A percentile compares a stretch with the other conserved stretches of the same genome.
Conservation (phyloP, 1,140 invertebrate species). For the Hirudo medicinalis region DNA sequence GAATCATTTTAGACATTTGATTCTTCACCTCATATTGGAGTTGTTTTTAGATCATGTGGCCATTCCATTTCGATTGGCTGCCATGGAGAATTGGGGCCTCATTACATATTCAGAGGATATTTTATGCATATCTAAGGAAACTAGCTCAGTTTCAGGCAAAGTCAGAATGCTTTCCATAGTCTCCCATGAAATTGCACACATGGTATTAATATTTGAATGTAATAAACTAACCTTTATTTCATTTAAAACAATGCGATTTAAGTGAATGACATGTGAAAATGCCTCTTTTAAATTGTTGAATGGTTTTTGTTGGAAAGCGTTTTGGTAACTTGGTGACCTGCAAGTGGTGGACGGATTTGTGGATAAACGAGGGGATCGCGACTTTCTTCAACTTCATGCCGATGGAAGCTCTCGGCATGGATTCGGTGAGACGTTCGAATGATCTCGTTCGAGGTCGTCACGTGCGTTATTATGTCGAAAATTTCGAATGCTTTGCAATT, state of each 20-base stretch:
- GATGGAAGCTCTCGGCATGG: neutral
- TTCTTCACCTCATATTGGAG: too few species aligned
- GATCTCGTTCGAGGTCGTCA: too few species aligned
- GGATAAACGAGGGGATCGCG: constrained; percentile 14
- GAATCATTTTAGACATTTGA: too few species aligned
- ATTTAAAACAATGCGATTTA: neutral
- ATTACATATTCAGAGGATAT: constrained; percentile 16
- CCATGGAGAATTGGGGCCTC: constrained; percentile 19
- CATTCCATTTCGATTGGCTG: constrained; percentile 2
- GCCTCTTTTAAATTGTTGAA: too few species aligned
- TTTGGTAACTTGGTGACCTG: constrained; percentile 25
- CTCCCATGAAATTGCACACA: constrained; percentile 18
- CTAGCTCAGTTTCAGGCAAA: neutral
- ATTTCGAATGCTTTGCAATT: too few species aligned
- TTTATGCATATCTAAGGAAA: neutral
- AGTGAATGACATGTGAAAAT: too few species aligned
- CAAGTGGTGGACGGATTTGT: constrained; percentile 18
- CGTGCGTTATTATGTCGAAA: too few species aligned
- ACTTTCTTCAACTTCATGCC: constrained; percentile 12
- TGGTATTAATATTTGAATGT: neutral
- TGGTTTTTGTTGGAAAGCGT: constrained; percentile 15
- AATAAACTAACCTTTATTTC: neutral
- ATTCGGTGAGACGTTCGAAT: neutral
- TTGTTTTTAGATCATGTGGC: constrained; percentile 13
- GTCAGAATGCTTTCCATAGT: constrained; percentile 10